Evolutionary conservation across 30 jellyfish, hydroid and myxozoan species (phyloP).

Genomic region (Turritopsis dohrnii): DNA sequence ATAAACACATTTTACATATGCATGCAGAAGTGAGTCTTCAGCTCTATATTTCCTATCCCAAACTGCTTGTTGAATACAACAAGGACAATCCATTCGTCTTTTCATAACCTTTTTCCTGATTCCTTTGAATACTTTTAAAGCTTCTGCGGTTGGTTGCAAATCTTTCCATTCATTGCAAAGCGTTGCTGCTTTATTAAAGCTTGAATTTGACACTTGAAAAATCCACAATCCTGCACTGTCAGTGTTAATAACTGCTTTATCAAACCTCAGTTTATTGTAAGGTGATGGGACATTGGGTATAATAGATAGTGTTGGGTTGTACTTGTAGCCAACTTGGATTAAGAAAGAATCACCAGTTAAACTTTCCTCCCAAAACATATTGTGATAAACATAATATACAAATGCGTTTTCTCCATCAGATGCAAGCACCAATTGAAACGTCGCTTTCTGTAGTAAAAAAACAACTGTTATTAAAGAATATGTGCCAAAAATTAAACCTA

Average conservation of each 20-base stretch:
- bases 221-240: neutral
- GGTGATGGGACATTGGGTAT: neutral
- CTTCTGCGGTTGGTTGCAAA: neutral
- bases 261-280: neutral
- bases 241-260: neutral
- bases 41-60: neutral
- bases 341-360: neutral
- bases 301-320: neutral
- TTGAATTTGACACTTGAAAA: neutral
- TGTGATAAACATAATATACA: slow-evolving; percentile 8
- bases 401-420: slow-evolving; percentile 26
- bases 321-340: neutral
- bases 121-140: neutral
- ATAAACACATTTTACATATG: neutral
- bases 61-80: slow-evolving; percentile 11
- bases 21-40: neutral
- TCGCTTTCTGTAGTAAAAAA: slow-evolving; percentile 1
- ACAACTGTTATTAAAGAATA: too few relatives aligned
- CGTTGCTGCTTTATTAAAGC: neutral
- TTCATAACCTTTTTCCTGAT: neutral
- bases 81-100: slow-evolving; percentile 10
- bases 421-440: slow-evolving; percentile 21
- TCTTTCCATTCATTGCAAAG: neutral
- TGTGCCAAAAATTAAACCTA: too few relatives aligned
- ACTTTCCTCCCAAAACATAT: slow-evolving; percentile 2